Base-by-base conservation (phyloP, 2,888 invertebrate species). In the Lymantria monacha region DNA sequence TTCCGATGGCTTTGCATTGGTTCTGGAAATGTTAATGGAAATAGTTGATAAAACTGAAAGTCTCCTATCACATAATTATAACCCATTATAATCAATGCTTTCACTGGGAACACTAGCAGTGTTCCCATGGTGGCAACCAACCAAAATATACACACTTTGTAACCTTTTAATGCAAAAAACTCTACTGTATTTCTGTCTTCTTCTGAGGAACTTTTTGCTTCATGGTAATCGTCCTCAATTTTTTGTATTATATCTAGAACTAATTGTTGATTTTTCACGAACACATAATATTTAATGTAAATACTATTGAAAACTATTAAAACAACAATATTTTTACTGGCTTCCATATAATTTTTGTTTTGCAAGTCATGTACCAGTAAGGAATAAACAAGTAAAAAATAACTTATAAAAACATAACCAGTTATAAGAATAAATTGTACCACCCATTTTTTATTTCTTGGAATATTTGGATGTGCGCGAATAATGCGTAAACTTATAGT, bases 311-410 rank as follows among this genome's bases (percentile, higher is more conserved):
- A 62, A 1, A 87, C 70, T 2, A 83, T 69, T 2, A 66, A 53
- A 68, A 86, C 81, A 1, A 75, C 68, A 0, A 65, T 57, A 51
- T 83, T 82, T 56, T 81, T 83, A 49, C 77, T 75, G 0, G 76
- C 79, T 48, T 83, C 82, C 2, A 68, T 55, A 48, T 72, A 79
- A 10, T 69, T 68, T 14, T 70, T 66, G 1, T 47, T 12, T 45
- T 57, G 68, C 5, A 81, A 62, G 40, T 85, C 82, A 43, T 79
- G 66, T 2, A 54, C 56, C 10, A 79, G 51, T 8, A 79, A 59
- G 0, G 85, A 80, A 55, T 79, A 59, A 0, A 53, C 0, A 0
- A 83, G 63, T n/a, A 75, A 63, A 30, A 55, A 0, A 9, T 60
- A 62, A 47, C 58, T 54, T 44, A 30, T 5, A 66, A 63, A 3